A percentile compares a stretch with the other conserved stretches of the same genome.
Evolutionary conservation across 2,797 vertebrate genomes (phyloP).

Genomic region (Silurus lanzhouensis): DNA sequence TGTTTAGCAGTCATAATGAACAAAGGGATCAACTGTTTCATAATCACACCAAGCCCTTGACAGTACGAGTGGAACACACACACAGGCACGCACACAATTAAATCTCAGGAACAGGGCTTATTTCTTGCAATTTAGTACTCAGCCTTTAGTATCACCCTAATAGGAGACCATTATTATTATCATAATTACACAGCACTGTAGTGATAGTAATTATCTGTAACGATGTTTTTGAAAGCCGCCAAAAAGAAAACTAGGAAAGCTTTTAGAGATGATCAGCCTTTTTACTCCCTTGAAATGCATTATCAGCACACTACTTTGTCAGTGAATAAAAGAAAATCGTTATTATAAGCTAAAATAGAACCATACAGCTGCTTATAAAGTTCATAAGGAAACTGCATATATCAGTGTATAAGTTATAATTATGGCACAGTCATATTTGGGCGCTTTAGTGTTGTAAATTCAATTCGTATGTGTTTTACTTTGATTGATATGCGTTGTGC

Average conservation of each 20-base stretch:
- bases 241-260: not conserved
- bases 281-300: not conserved
- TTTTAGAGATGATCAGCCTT: not conserved
- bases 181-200: constrained; percentile 22
- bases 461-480: not conserved
- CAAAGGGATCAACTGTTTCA: constrained; percentile 2
- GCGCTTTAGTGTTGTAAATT: not conserved
- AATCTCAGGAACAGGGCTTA: constrained; percentile 1
- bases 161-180: constrained; percentile 23
- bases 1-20: not conserved
- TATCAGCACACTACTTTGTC: not conserved
- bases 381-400: no score
- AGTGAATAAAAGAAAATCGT: not conserved
- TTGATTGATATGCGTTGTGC: not conserved
- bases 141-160: not conserved
- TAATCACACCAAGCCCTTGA: not conserved
- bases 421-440: not conserved
- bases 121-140: constrained; percentile 10
- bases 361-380: not conserved
- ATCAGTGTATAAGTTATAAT: not conserved
- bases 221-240: not conserved
- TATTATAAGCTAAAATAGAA: not conserved
- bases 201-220: constrained; percentile 14
- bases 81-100: constrained; percentile 1
- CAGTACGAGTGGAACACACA: not conserved